Percentiles rank a stretch among this genome's conserved stretches.
Conservation (phyloP, 2,113 vertebrate species). For the Phycodurus eques region DNA sequence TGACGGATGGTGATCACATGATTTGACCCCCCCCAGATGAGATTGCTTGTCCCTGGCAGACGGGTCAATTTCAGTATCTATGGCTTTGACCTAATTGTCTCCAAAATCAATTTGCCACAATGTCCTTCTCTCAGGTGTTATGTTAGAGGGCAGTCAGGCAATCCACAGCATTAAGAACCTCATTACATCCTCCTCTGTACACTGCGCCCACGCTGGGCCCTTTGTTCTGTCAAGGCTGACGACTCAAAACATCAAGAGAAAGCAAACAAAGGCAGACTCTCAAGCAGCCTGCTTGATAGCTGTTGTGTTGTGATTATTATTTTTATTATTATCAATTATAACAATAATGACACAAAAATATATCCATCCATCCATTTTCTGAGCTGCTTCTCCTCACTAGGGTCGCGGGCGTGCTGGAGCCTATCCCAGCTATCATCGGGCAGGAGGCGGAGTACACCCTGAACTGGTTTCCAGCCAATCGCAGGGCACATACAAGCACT, state of each 20-base stretch:
- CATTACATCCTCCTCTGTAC: constrained; percentile 7
- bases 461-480: no score
- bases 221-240: constrained; percentile 13
- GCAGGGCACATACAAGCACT: no score
- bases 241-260: constrained; percentile 3
- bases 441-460: no score
- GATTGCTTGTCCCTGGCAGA: constrained; percentile 12
- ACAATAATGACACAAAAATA: no score
- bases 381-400: no score
- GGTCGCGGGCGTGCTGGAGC: no score
- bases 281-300: neutral
- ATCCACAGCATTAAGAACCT: constrained; percentile 11
- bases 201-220: constrained; percentile 2
- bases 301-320: neutral
- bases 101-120: constrained; percentile 15
- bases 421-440: no score
- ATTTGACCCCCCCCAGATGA: neutral
- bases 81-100: constrained; percentile 15
- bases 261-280: constrained; percentile 4
- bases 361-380: no score
- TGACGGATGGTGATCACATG: constrained; percentile 8
- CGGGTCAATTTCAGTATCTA: constrained; percentile 11
- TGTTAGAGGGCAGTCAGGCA: constrained; percentile 12
- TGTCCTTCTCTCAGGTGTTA: constrained; percentile 16
- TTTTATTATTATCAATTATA: neutral